Conservation (phyloP, 2,797 vertebrate species). For the Leptodactylus fallax region DNA sequence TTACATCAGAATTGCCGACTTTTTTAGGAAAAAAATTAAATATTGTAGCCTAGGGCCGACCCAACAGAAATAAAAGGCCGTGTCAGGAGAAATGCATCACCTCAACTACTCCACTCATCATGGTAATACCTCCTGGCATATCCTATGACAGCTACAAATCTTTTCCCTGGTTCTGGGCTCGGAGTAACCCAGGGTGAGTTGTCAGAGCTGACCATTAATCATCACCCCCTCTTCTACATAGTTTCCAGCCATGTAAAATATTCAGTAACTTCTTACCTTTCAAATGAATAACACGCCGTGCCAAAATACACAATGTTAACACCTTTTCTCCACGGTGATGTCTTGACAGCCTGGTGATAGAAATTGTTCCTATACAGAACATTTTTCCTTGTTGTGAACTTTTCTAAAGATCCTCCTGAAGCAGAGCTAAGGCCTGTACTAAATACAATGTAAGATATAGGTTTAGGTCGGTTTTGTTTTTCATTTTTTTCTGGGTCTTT, state of each 20-base stretch:
- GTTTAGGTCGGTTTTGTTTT: too few species aligned
- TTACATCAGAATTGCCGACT: background rate
- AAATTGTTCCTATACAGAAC: conserved; percentile 14
- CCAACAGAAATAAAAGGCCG: background rate
- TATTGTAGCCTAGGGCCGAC: background rate
- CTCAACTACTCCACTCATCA: background rate
- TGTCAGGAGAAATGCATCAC: background rate
- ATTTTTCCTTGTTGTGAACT: conserved; percentile 8
- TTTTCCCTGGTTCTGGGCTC: background rate
- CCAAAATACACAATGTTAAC: conserved; percentile 30
- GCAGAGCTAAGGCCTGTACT: background rate
- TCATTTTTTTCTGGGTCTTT: too few species aligned
- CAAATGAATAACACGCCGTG: background rate
- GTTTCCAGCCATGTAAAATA: conserved; percentile 36
- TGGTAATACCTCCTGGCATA: background rate
- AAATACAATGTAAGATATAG: too few species aligned
- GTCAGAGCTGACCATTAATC: conserved; percentile 19
- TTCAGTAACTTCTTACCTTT: conserved; percentile 35
- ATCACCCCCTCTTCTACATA: conserved; percentile 25
- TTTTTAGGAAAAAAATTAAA: background rate
- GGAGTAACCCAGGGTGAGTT: background rate
- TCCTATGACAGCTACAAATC: background rate
- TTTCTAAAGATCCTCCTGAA: background rate
- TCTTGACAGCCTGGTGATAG: conserved; percentile 10
- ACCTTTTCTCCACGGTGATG: conserved; percentile 15